Evolutionary conservation across 2,797 vertebrate genomes (phyloP), one percentile per base, ranked within the genome.

Genomic region (Fratercula arctica): DNA sequence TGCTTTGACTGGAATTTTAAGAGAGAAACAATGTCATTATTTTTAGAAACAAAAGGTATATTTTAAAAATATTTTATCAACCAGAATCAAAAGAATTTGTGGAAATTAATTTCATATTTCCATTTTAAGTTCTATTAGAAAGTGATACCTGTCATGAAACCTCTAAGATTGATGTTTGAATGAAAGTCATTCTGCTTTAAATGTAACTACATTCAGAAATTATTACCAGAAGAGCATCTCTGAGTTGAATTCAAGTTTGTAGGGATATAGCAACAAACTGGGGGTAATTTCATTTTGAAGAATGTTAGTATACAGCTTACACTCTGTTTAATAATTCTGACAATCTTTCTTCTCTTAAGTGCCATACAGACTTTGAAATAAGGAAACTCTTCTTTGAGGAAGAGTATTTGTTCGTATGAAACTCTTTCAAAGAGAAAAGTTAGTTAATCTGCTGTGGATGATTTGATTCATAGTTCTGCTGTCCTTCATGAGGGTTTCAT

Each of bases 21-120:
- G 73, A 70, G 45, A 10, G 3, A 70, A 88, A 66, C 11, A 7
- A 11, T 48, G 56, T 78, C 43, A 50, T 0, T 91, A 93, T 57
- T 53, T 96, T 87, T 35, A 85, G 56, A 61, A 92, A 86, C 17
- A 85, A 89, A 46, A 64, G 33, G 21, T 70, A 8, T 75, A 53
- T 93, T 96, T 96, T 29, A 79, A 93, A 89, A 53, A 48, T 81
- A 68, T 85, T 87, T 96, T 87, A 89, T 87, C 95, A 97, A 93
- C 54, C 61, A 75, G n/a, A 96, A 90, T 85, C 61, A 56, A 73
- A 96, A 94, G 51, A 39, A 9, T 51, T 51, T 50, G 33, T 93
- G 93, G 28, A 61, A 95, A 60, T 92, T 89, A 60, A 61, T 96
- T 97, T 93, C 45, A 18, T 96, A 87, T 94, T 92, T 93, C 89